Evolutionary conservation across 35 echinoderm and acorn worm genomes (phyloP).

Genomic region (Ophioderma brevispina): DNA sequence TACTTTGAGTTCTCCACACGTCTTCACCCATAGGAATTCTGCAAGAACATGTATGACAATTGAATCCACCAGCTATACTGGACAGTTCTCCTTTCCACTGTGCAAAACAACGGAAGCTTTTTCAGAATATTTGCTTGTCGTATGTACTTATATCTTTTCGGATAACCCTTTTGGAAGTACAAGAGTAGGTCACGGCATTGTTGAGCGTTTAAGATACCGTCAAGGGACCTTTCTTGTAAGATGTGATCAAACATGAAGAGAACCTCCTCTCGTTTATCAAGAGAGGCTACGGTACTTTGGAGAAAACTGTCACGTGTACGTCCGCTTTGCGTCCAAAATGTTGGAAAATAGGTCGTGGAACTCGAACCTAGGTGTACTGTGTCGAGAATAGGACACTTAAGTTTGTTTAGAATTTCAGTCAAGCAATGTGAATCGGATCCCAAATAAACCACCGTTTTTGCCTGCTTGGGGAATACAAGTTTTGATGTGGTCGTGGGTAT

Average conservation of each 20-base stretch:
- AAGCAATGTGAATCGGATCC: no score
- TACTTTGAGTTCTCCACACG: background rate
- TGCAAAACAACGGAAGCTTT: background rate
- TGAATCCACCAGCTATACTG: background rate
- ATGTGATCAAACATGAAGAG: background rate
- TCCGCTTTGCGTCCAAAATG: no score
- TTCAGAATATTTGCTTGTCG: background rate
- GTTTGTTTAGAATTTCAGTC: background rate
- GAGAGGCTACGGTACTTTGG: background rate
- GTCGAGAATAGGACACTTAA: background rate
- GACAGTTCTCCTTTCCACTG: background rate
- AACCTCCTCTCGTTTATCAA: background rate
- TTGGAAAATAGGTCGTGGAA: no score
- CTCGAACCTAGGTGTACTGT: background rate
- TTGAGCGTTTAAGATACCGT: background rate
- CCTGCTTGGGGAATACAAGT: background rate
- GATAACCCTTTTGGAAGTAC: conserved; percentile 13
- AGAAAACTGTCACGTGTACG: background rate
- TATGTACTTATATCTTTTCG: no score
- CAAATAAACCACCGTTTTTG: background rate
- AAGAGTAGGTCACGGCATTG: background rate
- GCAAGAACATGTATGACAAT: background rate
- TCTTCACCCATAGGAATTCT: background rate
- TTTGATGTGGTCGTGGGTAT: conserved; percentile 4
- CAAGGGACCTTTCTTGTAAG: background rate